Evolutionary conservation across 2,888 invertebrate genomes (phyloP), one percentile per base, ranked within the genome.

Genomic region (Xestia ashworthii): DNA sequence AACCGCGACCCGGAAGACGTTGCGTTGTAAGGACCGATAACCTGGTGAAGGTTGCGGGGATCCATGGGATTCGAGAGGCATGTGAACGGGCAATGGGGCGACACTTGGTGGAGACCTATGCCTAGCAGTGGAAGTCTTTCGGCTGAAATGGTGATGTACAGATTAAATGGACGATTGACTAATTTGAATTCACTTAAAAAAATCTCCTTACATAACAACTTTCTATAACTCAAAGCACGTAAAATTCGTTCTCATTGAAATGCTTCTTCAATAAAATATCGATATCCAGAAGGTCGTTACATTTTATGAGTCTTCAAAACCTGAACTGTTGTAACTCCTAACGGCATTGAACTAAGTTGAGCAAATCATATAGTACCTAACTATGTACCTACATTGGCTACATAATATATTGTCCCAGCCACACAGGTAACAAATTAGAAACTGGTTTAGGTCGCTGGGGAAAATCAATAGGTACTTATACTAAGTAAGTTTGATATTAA

Each of bases 351-450:
- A 68, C 50, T 68, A 50, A 67, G 60, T 68, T 67, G 14, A 14
- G 50, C 44, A 68, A 78, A 68, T 66, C 55, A 77, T 66, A 77
- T 58, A 32, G 9, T 58, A 48, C 22, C 19, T 53, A 44, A 12
- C 12, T 46, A 62, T 12, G 41, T 74, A 38, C 58, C 11, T 38
- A 58, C 8, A 14, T 66, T 22, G 48, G 16, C n/a, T 46, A 14
- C 55, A n/a, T 65, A 25, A 41, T 76, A 65, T n/a, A 53, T 62
- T 16, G 14, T 50, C 14, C 32, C 41, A 22, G n/a, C 5, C 22
- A 67, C 32, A 60, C n/a, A 50, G 32, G 50, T 77, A 62, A 14
- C 60, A 48, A 78, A 68, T 67, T 62, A 44, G 16, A 50, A 77
- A 78, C 69, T 68, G n/a, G 25, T 44, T 68, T 68, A 32, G 32